Evolutionary conservation across 2,888 invertebrate genomes (phyloP), one percentile per base, ranked within the genome.

Genomic region (Xestia ashworthii): DNA sequence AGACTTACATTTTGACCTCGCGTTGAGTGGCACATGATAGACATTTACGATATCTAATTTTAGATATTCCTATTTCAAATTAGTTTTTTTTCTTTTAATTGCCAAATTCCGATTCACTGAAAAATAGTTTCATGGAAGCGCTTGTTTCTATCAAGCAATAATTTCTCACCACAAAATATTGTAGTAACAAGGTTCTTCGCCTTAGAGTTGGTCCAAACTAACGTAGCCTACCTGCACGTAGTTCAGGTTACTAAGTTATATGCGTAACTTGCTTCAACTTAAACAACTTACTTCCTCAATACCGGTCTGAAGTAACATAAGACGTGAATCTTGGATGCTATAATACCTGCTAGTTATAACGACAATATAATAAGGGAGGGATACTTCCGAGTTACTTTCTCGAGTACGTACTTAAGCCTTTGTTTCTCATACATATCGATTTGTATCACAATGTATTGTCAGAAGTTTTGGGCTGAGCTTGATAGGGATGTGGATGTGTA

Each of bases 311-410:
- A 68, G 64, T 84, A 60, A 64, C 19, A 25, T 68, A 84, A 79
- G 71, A 60, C 81, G 46, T 48, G 5, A 44, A 73, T 67, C 73
- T 80, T 55, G n/a, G 14, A 16, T 44, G 62, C 48, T 62, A n/a
- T 84, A 48, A 71, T 71, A 60, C 71, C 46, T 62, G n/a, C 0
- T 48, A 25, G 71, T 72, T 85, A 41, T 32, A 75, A 81, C 69
- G 82, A 70, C 70, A 72, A 67, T 81, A 72, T 85, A 81, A 85
- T 85, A 50, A 64, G 67, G 16, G 0, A 32, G 50, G 25, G 68
- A 70, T 62, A 32, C 46, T 48, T 19, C 19, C 19, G n/a, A 68
- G 5, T 0, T 66, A 67, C 53, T 66, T 65, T 25, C 32, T 12
- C 22, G 8, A 25, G 41, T 9, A 48, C 5, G n/a, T 48, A 60